Evolutionary conservation across 2,797 vertebrate species (phyloP), one percentile per base, ranked within the genome.

Genomic region (Bovichtus diacanthus): DNA sequence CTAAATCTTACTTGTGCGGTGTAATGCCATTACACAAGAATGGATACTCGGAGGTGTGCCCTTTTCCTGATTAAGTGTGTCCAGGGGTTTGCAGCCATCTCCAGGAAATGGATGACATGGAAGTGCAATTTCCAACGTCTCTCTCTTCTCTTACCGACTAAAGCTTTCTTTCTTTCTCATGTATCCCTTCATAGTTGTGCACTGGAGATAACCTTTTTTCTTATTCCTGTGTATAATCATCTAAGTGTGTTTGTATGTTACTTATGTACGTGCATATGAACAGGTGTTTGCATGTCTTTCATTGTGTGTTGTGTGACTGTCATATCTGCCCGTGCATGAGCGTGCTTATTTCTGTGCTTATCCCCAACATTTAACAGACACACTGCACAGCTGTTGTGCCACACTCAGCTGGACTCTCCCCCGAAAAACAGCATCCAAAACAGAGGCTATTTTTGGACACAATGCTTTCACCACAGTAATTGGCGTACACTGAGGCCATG

Each of bases 1-100:
- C 93, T 96, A 96, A 96, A 96, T 96, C 95, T 96, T 95, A 94
- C 95, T 95, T 94, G 91, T 92, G 90, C 81, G 71, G 84, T 89
- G 81, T 95, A 96, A 95, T 95, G 93, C 93, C 93, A 94, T 95
- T 95, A 95, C 92, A 93, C 94, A 94, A 93, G 92, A 94, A 95
- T 93, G 94, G 93, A 90, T 94, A 95, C 93, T 94, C 86, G 91
- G 93, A 95, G 95, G 94, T 92, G 92, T 96, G 95, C 94, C 94
- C 95, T 95, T 96, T 96, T 85, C 85, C 91, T 96, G 94, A 96
- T 95, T 94, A 94, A 96, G 94, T 94, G 90, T 93, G 90, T 93
- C 93, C 94, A 94, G 92, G 92, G 93, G 88, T 94, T 93, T 94
- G 92, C 88, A 91, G 92, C 93, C 90, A 88, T 93, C 90, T 94